Percentiles rank a stretch among this genome's conserved stretches.
Conservation (phyloP, 1,140 invertebrate genomes). For the Dryas iulia region DNA sequence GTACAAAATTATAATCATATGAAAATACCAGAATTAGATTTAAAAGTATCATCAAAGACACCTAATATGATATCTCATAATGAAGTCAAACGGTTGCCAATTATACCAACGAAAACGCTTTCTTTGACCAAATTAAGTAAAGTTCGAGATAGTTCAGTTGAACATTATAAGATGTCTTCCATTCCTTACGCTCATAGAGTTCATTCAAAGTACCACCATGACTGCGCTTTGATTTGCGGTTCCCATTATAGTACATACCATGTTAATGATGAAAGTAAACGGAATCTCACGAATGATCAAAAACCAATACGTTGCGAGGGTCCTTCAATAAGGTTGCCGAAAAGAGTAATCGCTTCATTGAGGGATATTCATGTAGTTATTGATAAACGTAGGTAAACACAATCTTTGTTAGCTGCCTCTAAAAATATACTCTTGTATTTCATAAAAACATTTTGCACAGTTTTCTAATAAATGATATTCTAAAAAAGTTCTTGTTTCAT, state of each 20-base stretch:
- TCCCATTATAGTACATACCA: no score
- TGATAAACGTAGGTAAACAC: constrained; percentile 11
- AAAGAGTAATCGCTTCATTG: constrained; percentile 50
- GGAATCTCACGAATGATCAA: not conserved
- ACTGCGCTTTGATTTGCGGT: constrained; percentile 9
- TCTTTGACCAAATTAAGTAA: not conserved
- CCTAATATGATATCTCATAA: not conserved
- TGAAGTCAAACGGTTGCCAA: not conserved
- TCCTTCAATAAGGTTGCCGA: constrained; percentile 41
- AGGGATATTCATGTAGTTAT: constrained; percentile 42
- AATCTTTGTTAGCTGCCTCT: no score
- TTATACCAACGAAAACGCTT: not conserved
- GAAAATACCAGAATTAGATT: not conserved
- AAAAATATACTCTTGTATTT: no score
- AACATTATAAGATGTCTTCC: not conserved
- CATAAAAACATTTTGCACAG: no score
- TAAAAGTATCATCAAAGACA: not conserved
- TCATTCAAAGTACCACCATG: constrained; percentile 36
- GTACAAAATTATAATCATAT: not conserved
- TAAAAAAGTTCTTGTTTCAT: no score
- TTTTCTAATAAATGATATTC: no score
- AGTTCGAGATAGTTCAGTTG: not conserved
- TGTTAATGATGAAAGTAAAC: not conserved
- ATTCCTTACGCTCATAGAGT: constrained; percentile 30
- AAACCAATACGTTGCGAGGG: constrained; percentile 13